Evolutionary conservation across 2,888 invertebrate genomes (phyloP).

Genomic region (Hirtodrosophila alboralis): DNA sequence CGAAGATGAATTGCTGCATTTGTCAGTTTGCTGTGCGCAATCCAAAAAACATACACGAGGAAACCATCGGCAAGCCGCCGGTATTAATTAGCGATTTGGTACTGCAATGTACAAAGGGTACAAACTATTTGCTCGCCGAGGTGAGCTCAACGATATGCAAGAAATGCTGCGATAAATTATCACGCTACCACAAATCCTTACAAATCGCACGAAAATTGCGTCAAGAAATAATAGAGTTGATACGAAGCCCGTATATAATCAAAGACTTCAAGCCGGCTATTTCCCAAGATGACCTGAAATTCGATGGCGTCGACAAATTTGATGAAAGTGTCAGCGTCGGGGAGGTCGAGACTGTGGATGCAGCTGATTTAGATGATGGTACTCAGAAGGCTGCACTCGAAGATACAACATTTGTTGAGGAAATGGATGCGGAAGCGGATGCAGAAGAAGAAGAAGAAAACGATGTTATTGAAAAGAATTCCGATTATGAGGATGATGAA

Average conservation of each 20-base stretch:
- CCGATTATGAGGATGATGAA: constrained; percentile 28
- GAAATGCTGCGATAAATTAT: constrained; percentile 66
- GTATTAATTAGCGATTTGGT: constrained; percentile 65
- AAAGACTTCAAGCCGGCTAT: constrained; percentile 52
- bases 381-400: constrained; percentile 13
- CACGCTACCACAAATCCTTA: constrained; percentile 67
- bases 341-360: constrained; percentile 30
- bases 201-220: constrained; percentile 67
- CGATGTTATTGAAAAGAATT: constrained; percentile 34
- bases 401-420: constrained; percentile 15
- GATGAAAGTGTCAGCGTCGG: constrained; percentile 38
- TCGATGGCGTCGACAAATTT: constrained; percentile 32
- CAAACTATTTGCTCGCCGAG: constrained; percentile 45
- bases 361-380: constrained; percentile 29
- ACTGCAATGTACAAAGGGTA: constrained; percentile 65
- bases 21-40: constrained; percentile 67
- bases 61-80: constrained; percentile 66
- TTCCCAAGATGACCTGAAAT: constrained; percentile 34
- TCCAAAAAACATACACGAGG: constrained; percentile 61
- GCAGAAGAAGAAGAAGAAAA: constrained; percentile 28
- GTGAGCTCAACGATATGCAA: constrained; percentile 62
- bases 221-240: constrained; percentile 61
- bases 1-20: constrained; percentile 72
- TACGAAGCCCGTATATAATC: constrained; percentile 56
- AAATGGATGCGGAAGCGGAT: constrained; percentile 19